phyloP scores from a whole-genome alignment of 1,140 invertebrate genomes.

The Heterodera carotae region DNA sequence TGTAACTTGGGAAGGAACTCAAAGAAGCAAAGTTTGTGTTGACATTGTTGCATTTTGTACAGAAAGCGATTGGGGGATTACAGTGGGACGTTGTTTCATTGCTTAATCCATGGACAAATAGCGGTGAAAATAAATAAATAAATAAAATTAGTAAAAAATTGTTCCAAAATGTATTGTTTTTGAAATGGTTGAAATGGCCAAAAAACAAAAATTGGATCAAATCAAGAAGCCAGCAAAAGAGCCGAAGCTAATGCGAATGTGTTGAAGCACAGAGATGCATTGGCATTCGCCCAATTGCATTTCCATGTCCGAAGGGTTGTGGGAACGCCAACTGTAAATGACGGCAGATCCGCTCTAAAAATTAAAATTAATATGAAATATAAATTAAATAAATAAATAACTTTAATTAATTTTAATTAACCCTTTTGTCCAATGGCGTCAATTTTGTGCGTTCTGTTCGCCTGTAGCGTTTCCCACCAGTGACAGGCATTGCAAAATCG shows the following conservation, averaged over 20 bases:
- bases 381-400: background rate
- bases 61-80: too few relatives aligned
- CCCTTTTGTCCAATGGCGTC: background rate
- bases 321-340: conserved; percentile 46
- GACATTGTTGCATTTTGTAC: too few relatives aligned
- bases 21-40: too few relatives aligned
- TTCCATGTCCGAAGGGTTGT: conserved; percentile 38
- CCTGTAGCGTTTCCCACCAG: background rate
- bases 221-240: conserved; percentile 48
- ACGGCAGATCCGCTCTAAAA: conserved; percentile 13
- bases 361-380: background rate
- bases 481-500: conserved; percentile 2
- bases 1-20: too few relatives aligned
- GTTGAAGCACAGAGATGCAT: conserved; percentile 46
- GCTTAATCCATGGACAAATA: too few relatives aligned
- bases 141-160: too few relatives aligned
- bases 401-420: conserved; percentile 7
- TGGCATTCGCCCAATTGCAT: conserved; percentile 39
- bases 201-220: background rate
- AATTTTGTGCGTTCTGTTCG: background rate
- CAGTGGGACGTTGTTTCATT: too few relatives aligned
- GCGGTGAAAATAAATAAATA: too few relatives aligned
- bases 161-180: too few relatives aligned
- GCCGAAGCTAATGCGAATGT: conserved; percentile 42
- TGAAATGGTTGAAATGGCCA: too few relatives aligned